These are phyloP conservation scores for Morinoia aosen DNA, from an alignment of 2,888 invertebrate species.

Conservation along the genomic window DNA sequence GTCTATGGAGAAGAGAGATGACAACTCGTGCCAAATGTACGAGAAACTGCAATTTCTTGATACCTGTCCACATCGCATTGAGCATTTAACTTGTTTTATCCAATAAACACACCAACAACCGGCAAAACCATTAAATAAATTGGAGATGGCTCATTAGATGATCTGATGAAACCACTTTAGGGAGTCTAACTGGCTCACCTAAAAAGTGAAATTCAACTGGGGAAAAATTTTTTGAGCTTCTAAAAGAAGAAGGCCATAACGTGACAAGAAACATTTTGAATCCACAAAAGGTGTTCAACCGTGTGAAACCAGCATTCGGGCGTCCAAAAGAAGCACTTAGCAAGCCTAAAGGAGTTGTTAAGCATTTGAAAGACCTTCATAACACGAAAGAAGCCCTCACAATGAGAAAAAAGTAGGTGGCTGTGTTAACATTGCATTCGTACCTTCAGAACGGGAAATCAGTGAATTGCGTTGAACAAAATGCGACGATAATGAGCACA, in stretches of 20 bases:
- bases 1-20: not conserved
- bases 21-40: not conserved
- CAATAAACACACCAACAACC: not conserved
- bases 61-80: no score
- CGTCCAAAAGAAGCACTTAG: no score
- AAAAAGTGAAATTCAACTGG: not conserved
- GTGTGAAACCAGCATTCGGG: not conserved
- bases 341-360: not conserved
- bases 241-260: not conserved
- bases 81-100: not conserved
- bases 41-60: no score
- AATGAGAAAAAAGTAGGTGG: no score
- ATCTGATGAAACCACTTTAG: not conserved
- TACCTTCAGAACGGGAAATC: no score
- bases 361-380: not conserved
- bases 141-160: not conserved
- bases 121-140: not conserved
- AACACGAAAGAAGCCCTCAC: no score
- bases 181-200: not conserved
- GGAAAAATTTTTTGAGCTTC: not conserved
- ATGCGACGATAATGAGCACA: no score
- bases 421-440: no score
- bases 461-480: no score
- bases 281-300: not conserved
- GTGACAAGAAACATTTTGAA: not conserved